These are phyloP conservation scores for Neria commutata DNA, from an alignment of 2,888 invertebrate genomes.

Conservation along the genomic window DNA sequence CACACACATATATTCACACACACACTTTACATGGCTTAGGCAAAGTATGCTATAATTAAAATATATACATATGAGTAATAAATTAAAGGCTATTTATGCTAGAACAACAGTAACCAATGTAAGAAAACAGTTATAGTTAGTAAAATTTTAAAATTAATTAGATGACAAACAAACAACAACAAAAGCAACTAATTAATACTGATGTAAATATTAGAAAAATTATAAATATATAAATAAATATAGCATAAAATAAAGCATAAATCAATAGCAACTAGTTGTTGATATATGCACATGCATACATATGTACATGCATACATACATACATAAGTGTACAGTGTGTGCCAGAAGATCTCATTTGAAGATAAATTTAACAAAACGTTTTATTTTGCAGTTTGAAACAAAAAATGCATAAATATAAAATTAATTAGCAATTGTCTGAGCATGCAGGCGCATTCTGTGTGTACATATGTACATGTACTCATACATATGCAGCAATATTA, in stretches of 20 bases:
- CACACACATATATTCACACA: neutral
- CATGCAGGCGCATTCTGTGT: too few species aligned
- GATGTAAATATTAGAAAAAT: too few species aligned
- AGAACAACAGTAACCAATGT: too few species aligned
- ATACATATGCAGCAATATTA: neutral
- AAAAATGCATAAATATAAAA: constrained; percentile 20
- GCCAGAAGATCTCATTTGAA: too few species aligned
- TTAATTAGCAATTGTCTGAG: constrained; percentile 28
- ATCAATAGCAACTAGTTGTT: neutral
- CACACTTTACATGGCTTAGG: neutral
- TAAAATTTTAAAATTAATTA: too few species aligned
- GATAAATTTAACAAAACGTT: constrained; percentile 30
- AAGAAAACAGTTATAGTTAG: too few species aligned
- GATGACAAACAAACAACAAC: too few species aligned
- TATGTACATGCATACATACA: constrained; percentile 32
- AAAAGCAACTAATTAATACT: too few species aligned
- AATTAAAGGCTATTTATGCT: constrained; percentile 3
- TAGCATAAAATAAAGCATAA: neutral
- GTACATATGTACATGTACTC: constrained; percentile 13
- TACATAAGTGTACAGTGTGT: constrained; percentile 17
- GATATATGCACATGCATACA: neutral
- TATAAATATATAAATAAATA: too few species aligned
- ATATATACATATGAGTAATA: constrained; percentile 31
- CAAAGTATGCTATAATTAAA: neutral
- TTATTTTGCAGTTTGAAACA: too few species aligned